Base-by-base conservation (phyloP, 2,797 vertebrate genomes). In the Argyrosomus regius region DNA sequence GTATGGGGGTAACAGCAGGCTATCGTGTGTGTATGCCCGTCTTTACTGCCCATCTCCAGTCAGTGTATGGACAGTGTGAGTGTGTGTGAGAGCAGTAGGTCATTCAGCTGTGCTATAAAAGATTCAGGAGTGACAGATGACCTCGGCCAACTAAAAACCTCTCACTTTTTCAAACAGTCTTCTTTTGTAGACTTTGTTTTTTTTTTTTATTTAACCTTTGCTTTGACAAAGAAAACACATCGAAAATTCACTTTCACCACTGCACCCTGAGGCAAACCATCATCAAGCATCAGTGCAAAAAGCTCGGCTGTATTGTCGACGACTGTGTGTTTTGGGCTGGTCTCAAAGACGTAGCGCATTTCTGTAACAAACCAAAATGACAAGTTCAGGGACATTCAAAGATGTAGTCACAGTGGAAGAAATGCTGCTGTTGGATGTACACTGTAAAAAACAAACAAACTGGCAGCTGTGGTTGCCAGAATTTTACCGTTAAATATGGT, bases 71-170 rank as follows among this genome's bases (percentile, higher is more conserved):
- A 39, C 52, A 56, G 69, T 59, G 46, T 64, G 28, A 45, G 56
- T 72, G 73, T 71, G 39, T 73, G 26, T 65, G 75, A 73, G 80
- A 83, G 84, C 88, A 83, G 75, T 41, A 81, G 90, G 88, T 89
- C 84, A 78, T 86, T 86, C 64, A 86, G 81, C 71, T 71, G 67
- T 17, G 61, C 78, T 86, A 90, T 92, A 87, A 93, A 93, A 91
- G 81, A 92, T 91, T 92, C 86, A 91, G 73, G 69, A 69, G 69
- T 77, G 83, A 85, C 86, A 70, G 87, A 90, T 78, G 89, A 90
- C 89, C 89, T 78, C 41, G 1, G 8, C 74, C 68, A 73, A 79
- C 78, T 65, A 81, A 87, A 88, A 86, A 88, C 80, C 74, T 78
- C 65, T 20, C 50, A 70, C 52, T 83, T 85, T 88, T 79, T 87